Evolutionary conservation across 2,888 invertebrate species (phyloP), one percentile per base, ranked within the genome.

Genomic region (Scelioninae gen. 2): DNA sequence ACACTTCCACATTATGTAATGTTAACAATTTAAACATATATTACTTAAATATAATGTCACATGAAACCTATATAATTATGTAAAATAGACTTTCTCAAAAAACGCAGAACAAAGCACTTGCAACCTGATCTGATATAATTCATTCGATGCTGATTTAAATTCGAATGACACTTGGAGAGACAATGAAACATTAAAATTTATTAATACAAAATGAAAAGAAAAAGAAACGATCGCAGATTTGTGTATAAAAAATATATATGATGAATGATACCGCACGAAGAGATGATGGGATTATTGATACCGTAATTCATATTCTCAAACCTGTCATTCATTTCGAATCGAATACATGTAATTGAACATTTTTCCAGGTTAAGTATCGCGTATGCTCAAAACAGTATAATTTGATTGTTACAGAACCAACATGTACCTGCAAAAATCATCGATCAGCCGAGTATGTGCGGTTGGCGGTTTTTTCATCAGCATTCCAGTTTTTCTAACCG

Each of bases 401-500:
- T 61, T 78, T 67, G 78, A 82, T 83, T 81, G 76, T 92, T 91
- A 77, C 91, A 96, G 96, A 84, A 94, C 95, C 75, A 94, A 94
- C 86, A 95, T 95, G 87, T 97, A 96, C 87, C 89, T 97, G 85
- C 94, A 95, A 87, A 96, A 96, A 87, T 96, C 96, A 58, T 94
- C 96, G 73, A 92, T 94, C 76, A 96, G 95, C 74, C 90, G 96
- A 78, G 93, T 96, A 25, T 95, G 96, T 84, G 96, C 96, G 57
- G 94, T 96, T 75, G 94, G 95, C 80, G 96, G 96, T 76, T 96
- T 96, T 88, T 96, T 96, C 85, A 92, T 96, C 83, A 96, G 96
- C 67, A 95, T 97, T 88, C 96, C 96, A 78, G 94, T 96, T 78
- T 96, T 96, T 87, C 89, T 96, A 85, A 94, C 96, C 86, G 95